phyloP scores from a whole-genome alignment of 2,113 vertebrate genomes.

The Illadopsis cleaveri region DNA sequence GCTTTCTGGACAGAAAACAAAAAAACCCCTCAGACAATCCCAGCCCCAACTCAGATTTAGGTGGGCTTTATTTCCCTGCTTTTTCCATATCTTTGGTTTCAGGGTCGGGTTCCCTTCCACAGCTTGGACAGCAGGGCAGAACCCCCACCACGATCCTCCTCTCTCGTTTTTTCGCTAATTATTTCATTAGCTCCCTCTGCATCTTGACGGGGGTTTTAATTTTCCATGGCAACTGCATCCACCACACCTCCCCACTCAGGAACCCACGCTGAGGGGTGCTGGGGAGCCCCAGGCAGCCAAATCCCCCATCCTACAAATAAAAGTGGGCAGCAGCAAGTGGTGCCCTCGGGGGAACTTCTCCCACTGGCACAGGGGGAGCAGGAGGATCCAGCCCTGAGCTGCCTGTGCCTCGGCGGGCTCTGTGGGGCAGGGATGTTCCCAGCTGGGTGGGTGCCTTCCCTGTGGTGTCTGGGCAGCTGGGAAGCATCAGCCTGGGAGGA shows the following conservation, averaged over 20 bases:
- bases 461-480: accelerated
- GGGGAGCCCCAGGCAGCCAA: neutral
- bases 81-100: neutral
- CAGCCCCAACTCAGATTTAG: neutral
- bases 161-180: neutral
- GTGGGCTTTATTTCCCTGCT: neutral
- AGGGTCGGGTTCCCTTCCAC: neutral
- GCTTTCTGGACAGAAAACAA: neutral
- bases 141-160: neutral
- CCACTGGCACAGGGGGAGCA: neutral
- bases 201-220: neutral
- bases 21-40: neutral
- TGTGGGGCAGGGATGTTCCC: accelerated
- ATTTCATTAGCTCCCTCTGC: neutral
- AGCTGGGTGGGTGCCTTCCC: neutral
- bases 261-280: neutral
- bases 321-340: neutral
- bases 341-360: neutral
- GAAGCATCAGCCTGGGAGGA: neutral
- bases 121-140: neutral
- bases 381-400: neutral
- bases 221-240: constrained; percentile 20
- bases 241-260: neutral
- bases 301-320: neutral
- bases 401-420: neutral